phyloP scores from a whole-genome alignment of 2,888 invertebrate genomes.

The Horisme vitalbata region DNA sequence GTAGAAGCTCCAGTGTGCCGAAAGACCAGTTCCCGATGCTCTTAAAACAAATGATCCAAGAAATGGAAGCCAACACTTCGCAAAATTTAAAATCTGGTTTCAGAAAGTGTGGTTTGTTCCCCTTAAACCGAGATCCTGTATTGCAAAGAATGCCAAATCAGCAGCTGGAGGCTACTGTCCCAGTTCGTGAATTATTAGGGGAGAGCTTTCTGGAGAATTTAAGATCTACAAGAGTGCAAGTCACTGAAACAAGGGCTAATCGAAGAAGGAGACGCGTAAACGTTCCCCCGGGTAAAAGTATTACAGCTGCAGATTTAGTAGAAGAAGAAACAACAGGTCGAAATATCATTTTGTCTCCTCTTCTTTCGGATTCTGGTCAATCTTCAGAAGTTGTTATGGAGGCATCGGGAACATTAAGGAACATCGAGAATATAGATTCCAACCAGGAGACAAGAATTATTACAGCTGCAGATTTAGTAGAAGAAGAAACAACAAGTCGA shows the following conservation, averaged over 20 bases:
- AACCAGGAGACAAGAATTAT: slow-evolving; percentile 8
- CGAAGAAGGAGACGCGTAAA: slow-evolving; percentile 27
- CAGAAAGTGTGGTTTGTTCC: slow-evolving; percentile 29
- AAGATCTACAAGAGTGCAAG: slow-evolving; percentile 24
- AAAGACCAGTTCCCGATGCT: slow-evolving; percentile 27
- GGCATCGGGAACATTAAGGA: slow-evolving; percentile 2
- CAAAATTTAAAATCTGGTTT: slow-evolving; percentile 30
- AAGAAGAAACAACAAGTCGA: no score
- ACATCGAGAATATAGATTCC: slow-evolving; percentile 13
- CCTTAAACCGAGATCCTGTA: slow-evolving; percentile 22
- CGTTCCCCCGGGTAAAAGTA: slow-evolving; percentile 25
- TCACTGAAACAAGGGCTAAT: slow-evolving; percentile 21
- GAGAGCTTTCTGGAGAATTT: slow-evolving; percentile 22
- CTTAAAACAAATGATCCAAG: slow-evolving; percentile 21
- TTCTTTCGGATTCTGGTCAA: slow-evolving; percentile 9
- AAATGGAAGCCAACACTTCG: slow-evolving; percentile 23
- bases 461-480: no score
- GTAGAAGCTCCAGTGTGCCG: slow-evolving; percentile 20
- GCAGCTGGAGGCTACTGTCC: slow-evolving; percentile 15
- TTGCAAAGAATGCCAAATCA: slow-evolving; percentile 21
- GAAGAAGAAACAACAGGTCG: slow-evolving; percentile 3
- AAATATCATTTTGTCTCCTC: slow-evolving; percentile 2
- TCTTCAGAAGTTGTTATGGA: slow-evolving; percentile 8
- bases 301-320: slow-evolving; percentile 23
- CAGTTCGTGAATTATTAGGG: slow-evolving; percentile 16